These are phyloP conservation scores for Hyperoplus immaculatus DNA, from an alignment of 2,797 vertebrate species.

Conservation along the genomic window DNA sequence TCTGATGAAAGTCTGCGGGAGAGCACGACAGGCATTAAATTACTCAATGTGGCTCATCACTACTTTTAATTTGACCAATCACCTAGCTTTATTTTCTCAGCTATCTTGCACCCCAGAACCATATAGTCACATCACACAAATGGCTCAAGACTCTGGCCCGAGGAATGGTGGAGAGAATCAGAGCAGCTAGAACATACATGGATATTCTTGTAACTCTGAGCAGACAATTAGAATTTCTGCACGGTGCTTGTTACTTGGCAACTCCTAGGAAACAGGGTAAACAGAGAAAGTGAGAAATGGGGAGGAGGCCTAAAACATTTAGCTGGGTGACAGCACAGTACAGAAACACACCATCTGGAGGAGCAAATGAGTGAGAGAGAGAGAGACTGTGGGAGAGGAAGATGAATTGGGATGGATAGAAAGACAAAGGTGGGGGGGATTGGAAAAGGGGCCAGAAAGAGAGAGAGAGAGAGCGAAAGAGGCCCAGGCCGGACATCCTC, in stretches of 20 bases:
- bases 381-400: constrained; percentile 36
- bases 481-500: constrained; percentile 65
- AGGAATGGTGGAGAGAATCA: constrained; percentile 27
- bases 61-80: constrained; percentile 52
- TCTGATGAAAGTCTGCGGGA: constrained; percentile 48
- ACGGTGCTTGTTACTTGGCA: constrained; percentile 72
- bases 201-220: constrained; percentile 63
- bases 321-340: constrained; percentile 39
- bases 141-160: constrained; percentile 30
- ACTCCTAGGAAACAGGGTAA: constrained; percentile 64
- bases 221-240: constrained; percentile 65
- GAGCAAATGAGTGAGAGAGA: constrained; percentile 30
- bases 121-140: constrained; percentile 41
- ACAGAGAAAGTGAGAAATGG: constrained; percentile 46
- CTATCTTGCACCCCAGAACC: constrained; percentile 39
- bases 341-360: constrained; percentile 72
- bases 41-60: constrained; percentile 55
- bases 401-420: constrained; percentile 40
- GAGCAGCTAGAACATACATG: constrained; percentile 33
- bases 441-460: constrained; percentile 26
- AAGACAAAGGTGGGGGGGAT: constrained; percentile 11
- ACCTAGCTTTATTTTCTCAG: constrained; percentile 44
- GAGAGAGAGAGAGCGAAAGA: constrained; percentile 16
- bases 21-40: constrained; percentile 46
- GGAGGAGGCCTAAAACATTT: constrained; percentile 46